Base-by-base conservation (phyloP, 2,113 vertebrate genomes). In the Vulpes vulpes region DNA sequence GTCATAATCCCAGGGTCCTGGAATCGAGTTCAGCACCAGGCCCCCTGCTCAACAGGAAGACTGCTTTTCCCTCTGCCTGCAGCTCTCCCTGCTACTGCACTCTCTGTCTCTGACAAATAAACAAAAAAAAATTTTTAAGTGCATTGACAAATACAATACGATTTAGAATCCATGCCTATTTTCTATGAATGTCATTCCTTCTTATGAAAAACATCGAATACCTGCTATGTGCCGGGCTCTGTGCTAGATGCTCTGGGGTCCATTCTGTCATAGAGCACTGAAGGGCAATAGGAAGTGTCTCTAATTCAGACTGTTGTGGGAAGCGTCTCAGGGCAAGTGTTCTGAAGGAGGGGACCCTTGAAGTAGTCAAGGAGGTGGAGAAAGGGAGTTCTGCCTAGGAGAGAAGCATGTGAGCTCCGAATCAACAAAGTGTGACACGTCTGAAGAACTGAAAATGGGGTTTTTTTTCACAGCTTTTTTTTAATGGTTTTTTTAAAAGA, bases 141-240 rank as follows among this genome's bases (percentile, higher is more conserved):
- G 35, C 8, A 11, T 49, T 80, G 67, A 93, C 30, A 87, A 89
- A 69, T 78, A 76, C 1, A 74, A 87, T 80, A 53, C 81, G 67
- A 65, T 92, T 93, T 87, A 82, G 20, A 89, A 93, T 90, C 27
- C 67, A 59, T 81, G 96, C 85, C 85, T 59, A 96, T 90, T 94
- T 94, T 87, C 64, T 57, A 76, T n/a, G 89, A 81, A 35, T 78
- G 65, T 91, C 55, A 51, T 69, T 83, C 14, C 49, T 43, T 91
- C 43, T 35, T 25, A 82, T 5, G 55, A 67, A 67, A 94, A 95
- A 93, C 17, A 71, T 83, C 25, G 74, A 83, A 67, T 30, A 71
- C 90, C 30, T 82, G 81, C 35, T 79, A 12, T 38, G n/a, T 97
- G 51, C 62, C 57, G 84, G 38, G 57, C 38, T 95, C 64, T 89